phyloP scores from a whole-genome alignment of 2,797 vertebrate species.

The Oreochromis grahami region DNA sequence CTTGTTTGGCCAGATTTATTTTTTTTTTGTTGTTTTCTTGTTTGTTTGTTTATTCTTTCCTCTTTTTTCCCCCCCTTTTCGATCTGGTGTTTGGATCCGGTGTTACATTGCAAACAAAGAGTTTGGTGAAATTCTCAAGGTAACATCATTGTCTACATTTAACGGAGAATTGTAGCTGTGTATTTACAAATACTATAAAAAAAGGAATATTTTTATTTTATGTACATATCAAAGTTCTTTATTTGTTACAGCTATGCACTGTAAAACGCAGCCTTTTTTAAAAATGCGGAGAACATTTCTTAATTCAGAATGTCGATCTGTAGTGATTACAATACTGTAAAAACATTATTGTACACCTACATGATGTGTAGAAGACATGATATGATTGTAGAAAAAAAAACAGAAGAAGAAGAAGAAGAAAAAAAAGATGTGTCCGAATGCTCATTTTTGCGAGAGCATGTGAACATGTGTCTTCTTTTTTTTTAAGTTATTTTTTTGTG shows the following conservation, averaged over 20 bases:
- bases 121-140: slow-evolving; percentile 77
- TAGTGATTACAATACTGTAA: slow-evolving; percentile 88
- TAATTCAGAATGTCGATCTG: slow-evolving; percentile 97
- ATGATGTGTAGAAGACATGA: slow-evolving; percentile 91
- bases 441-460: slow-evolving; percentile 76
- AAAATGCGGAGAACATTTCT: slow-evolving; percentile 90
- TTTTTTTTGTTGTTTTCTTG: slow-evolving; percentile 20
- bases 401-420: neutral
- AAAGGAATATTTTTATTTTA: slow-evolving; percentile 98
- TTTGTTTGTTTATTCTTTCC: neutral
- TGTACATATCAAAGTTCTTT: slow-evolving; percentile 97
- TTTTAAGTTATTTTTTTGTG: slow-evolving; percentile 71
- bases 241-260: slow-evolving; percentile 99
- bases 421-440: slow-evolving; percentile 59
- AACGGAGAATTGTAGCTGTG: slow-evolving; percentile 82
- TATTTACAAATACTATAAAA: slow-evolving; percentile 95
- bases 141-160: slow-evolving; percentile 89
- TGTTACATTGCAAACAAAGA: slow-evolving; percentile 85
- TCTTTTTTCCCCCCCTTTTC: slow-evolving; percentile 53
- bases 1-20: slow-evolving; percentile 81
- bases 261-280: slow-evolving; percentile 99
- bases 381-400: slow-evolving; percentile 89
- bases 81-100: slow-evolving; percentile 84
- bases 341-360: slow-evolving; percentile 89
- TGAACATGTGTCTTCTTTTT: slow-evolving; percentile 71